These are phyloP conservation scores for Micropoecilia bifurca DNA, from an alignment of 2,797 vertebrate species.

Conservation along the genomic window DNA sequence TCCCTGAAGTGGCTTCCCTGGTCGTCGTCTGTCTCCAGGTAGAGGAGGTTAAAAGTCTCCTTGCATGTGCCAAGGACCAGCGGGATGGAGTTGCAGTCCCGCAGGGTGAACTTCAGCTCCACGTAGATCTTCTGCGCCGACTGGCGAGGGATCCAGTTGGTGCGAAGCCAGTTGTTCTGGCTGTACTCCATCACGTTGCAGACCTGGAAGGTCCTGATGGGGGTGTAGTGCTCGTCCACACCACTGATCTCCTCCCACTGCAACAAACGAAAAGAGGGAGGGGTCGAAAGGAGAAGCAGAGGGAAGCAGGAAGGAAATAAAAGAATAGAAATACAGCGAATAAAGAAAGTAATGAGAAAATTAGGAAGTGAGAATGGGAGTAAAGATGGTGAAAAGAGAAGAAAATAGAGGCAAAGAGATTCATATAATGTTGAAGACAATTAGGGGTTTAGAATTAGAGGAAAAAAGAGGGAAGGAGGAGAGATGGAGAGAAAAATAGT, in stretches of 20 bases:
- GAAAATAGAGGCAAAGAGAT: slow-evolving; percentile 13
- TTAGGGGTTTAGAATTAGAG: slow-evolving; percentile 27
- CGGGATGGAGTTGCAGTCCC: slow-evolving; percentile 98
- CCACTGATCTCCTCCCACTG: slow-evolving; percentile 99
- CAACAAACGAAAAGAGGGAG: slow-evolving; percentile 43
- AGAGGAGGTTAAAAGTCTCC: slow-evolving; percentile 97
- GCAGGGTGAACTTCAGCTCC: slow-evolving; percentile 96
- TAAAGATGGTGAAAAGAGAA: slow-evolving; percentile 16
- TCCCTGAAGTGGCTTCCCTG: slow-evolving; percentile 92
- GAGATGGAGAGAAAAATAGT: slow-evolving; percentile 63
- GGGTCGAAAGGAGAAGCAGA: slow-evolving; percentile 51
- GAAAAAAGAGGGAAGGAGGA: slow-evolving; percentile 33
- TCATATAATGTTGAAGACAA: slow-evolving; percentile 20
- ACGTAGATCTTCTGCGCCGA: slow-evolving; percentile 97
- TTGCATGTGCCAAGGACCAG: slow-evolving; percentile 96
- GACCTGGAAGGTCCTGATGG: slow-evolving; percentile 97
- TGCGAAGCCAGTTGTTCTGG: slow-evolving; percentile 98
- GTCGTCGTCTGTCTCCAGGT: slow-evolving; percentile 94
- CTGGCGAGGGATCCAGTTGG: slow-evolving; percentile 96
- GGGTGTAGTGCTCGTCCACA: slow-evolving; percentile 97
- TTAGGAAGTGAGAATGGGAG: slow-evolving; percentile 8
- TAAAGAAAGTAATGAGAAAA: slow-evolving; percentile 3
- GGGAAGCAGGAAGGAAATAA: slow-evolving; percentile 36
- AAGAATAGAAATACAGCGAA: slow-evolving; percentile 15
- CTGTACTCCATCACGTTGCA: slow-evolving; percentile 99